These are phyloP conservation scores for Amblyraja radiata DNA, from an alignment of 2,797 vertebrate genomes.

Conservation along the genomic window DNA sequence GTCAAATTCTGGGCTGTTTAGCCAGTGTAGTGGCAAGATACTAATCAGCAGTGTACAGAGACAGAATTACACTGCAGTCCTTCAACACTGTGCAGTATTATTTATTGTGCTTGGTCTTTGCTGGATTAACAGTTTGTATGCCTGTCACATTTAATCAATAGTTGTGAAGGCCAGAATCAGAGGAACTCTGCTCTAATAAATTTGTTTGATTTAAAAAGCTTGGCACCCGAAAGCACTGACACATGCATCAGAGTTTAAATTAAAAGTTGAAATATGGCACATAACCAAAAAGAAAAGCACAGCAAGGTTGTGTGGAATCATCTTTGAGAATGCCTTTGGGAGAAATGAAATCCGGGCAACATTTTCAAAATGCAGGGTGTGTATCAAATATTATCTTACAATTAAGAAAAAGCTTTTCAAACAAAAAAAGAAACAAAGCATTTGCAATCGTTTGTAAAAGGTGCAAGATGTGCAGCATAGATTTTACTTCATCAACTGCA, in stretches of 20 bases:
- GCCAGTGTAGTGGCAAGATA: constrained; percentile 43
- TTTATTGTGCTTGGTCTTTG: constrained; percentile 54
- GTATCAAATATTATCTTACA: background rate
- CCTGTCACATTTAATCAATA: constrained; percentile 70
- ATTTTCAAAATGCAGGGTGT: constrained; percentile 6
- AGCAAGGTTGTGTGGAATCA: constrained; percentile 51
- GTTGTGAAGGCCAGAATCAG: constrained; percentile 58
- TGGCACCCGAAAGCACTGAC: constrained; percentile 53
- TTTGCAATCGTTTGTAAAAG: background rate
- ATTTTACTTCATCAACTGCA: background rate
- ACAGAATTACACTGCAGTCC: constrained; percentile 53
- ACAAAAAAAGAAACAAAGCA: background rate
- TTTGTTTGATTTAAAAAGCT: constrained; percentile 61
- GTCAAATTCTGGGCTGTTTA: constrained; percentile 41
- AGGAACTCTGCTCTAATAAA: constrained; percentile 61
- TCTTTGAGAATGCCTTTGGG: constrained; percentile 47
- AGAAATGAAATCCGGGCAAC: constrained; percentile 45
- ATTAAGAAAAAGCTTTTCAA: background rate
- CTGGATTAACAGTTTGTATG: constrained; percentile 64
- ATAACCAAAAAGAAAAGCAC: constrained; percentile 49
- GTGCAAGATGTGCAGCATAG: background rate
- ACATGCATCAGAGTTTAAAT: constrained; percentile 56
- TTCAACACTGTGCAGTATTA: constrained; percentile 43
- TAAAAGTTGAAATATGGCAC: constrained; percentile 58
- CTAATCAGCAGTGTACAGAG: constrained; percentile 47